Percentiles rank a stretch among this genome's conserved stretches.
Evolutionary conservation across 1,140 invertebrate genomes (phyloP).

Genomic region (Magallana gigas): DNA sequence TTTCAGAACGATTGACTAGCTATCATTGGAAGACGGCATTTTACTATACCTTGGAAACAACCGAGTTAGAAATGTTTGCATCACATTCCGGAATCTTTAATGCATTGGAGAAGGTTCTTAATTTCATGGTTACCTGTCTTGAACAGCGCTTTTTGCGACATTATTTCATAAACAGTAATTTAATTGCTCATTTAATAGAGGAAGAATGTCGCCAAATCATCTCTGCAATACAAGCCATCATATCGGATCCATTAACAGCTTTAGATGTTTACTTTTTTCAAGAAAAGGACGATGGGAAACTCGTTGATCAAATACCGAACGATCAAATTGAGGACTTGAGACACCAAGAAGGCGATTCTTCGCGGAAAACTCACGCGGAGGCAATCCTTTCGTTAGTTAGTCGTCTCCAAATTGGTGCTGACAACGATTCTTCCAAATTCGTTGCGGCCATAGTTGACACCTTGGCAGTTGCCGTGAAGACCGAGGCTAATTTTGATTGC

Average conservation of each 20-base stretch:
- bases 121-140: slow-evolving; percentile 4
- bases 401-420: background rate
- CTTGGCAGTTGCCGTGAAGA: background rate
- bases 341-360: slow-evolving; percentile 1
- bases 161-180: slow-evolving; percentile 37
- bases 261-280: slow-evolving; percentile 16
- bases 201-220: background rate
- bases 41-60: background rate
- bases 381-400: background rate
- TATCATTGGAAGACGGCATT: slow-evolving; percentile 34
- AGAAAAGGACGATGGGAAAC: background rate
- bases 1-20: slow-evolving; percentile 6
- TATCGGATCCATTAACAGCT: background rate
- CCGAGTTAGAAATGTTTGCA: background rate
- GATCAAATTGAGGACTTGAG: background rate
- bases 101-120: background rate
- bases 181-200: slow-evolving; percentile 14
- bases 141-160: slow-evolving; percentile 6
- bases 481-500: background rate
- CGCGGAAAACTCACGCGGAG: background rate
- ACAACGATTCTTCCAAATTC: background rate
- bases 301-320: background rate
- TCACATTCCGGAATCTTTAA: background rate
- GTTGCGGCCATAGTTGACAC: slow-evolving; percentile 5
- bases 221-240: background rate